These are phyloP conservation scores for Phoenoteleia sp. DNA, from an alignment of 2,888 invertebrate species.

Conservation along the genomic window DNA sequence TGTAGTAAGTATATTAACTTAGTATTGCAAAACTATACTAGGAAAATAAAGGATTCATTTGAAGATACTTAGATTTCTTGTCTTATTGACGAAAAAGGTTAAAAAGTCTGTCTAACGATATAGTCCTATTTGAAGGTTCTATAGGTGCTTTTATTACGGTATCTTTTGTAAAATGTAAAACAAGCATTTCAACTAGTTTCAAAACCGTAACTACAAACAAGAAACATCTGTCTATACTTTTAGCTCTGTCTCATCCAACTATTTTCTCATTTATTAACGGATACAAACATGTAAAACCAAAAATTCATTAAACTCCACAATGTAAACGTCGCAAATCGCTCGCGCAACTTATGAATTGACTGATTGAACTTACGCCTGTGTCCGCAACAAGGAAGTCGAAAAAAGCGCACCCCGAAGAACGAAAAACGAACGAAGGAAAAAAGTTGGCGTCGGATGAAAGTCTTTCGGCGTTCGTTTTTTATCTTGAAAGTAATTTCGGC, in stretches of 20 bases:
- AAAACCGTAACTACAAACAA: slow-evolving; percentile 2
- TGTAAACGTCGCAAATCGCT: slow-evolving; percentile 28
- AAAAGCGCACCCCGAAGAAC: neutral
- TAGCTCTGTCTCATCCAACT: slow-evolving; percentile 24
- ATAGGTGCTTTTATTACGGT: too few relatives aligned
- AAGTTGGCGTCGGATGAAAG: slow-evolving; percentile 63
- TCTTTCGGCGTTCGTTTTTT: slow-evolving; percentile 61
- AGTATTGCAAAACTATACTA: too few relatives aligned
- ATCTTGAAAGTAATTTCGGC: slow-evolving; percentile 63
- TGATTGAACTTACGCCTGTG: slow-evolving; percentile 60
- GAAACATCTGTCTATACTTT: slow-evolving; percentile 39
- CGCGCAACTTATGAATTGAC: slow-evolving; percentile 44
- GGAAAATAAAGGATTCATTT: too few relatives aligned
- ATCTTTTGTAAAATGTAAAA: too few relatives aligned
- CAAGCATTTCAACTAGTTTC: too few relatives aligned
- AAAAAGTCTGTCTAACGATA: too few relatives aligned
- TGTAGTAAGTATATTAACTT: too few relatives aligned
- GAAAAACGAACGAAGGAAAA: slow-evolving; percentile 43
- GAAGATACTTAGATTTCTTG: too few relatives aligned
- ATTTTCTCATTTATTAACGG: slow-evolving; percentile 55
- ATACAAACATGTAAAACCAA: slow-evolving; percentile 18
- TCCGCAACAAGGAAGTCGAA: slow-evolving; percentile 37
- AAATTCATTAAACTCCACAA: slow-evolving; percentile 32
- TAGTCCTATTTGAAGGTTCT: too few relatives aligned
- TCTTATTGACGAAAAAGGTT: too few relatives aligned